Evolutionary conservation across 2,113 vertebrate genomes (phyloP).

Genomic region (Triplophysa rosa): DNA sequence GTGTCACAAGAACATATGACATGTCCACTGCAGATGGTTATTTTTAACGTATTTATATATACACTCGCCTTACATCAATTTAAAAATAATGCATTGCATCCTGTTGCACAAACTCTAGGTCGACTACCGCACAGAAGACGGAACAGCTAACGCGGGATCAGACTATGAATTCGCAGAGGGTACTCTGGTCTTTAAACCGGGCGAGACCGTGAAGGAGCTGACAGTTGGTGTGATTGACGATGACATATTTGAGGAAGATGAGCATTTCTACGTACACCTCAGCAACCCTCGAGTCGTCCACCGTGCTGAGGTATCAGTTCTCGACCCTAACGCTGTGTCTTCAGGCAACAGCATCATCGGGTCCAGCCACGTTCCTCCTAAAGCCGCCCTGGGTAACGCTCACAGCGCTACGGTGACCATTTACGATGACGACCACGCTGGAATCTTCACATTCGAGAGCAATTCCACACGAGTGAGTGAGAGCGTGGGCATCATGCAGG

Average conservation of each 20-base stretch:
- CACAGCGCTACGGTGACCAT: slow-evolving; percentile 82
- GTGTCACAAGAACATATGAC: no score
- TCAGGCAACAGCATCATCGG: slow-evolving; percentile 70
- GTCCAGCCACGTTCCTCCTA: slow-evolving; percentile 64
- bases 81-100: background rate
- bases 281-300: slow-evolving; percentile 77
- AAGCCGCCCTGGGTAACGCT: slow-evolving; percentile 71
- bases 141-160: slow-evolving; percentile 81
- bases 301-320: slow-evolving; percentile 68
- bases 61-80: background rate
- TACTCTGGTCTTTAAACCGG: slow-evolving; percentile 80
- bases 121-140: slow-evolving; percentile 83
- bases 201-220: slow-evolving; percentile 79
- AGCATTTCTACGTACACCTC: slow-evolving; percentile 82
- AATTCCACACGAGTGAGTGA: slow-evolving; percentile 77
- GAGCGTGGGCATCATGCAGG: slow-evolving; percentile 80
- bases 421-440: slow-evolving; percentile 84
- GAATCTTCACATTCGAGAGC: slow-evolving; percentile 81
- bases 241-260: slow-evolving; percentile 85
- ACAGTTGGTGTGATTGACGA: slow-evolving; percentile 82
- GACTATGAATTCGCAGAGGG: slow-evolving; percentile 84
- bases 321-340: slow-evolving; percentile 71
- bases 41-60: background rate
- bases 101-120: slow-evolving; percentile 64
- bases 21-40: no score